Base-by-base conservation (phyloP, 2,888 invertebrate genomes). In the Dorcus parallelipipedus region DNA sequence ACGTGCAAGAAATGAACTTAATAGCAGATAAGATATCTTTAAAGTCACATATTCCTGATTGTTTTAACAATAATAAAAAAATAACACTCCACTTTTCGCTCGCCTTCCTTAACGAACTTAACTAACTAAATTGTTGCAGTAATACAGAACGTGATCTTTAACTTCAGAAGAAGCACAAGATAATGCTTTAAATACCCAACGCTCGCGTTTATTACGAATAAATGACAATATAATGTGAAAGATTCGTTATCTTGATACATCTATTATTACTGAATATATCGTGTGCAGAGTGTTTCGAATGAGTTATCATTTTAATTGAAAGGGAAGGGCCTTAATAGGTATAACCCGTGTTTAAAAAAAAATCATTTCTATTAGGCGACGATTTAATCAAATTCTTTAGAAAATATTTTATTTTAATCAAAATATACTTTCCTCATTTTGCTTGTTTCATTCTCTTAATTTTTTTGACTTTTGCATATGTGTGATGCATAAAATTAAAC, bases 271-370 rank as follows among this genome's bases (percentile, higher is more conserved):
- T 9, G 49, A 45, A 51, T 56, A 47, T 20, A 42, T 51, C 43
- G 39, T 49, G 42, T 49, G 49, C 49, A 43, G 47, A 53, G 51
- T 52, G 56, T 56, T 56, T 56, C 56, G 39, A 56, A 42, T 39
- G 56, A 56, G 56, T 56, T 51, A 56, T 40, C 43, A 56, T 56
- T 56, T 56, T 56, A 56, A 56, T 56, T 56, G 51, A 51, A 42
- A 47, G 56, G 56, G 56, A 51, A 56, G 56, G 56, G 56, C 45
- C 43, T 8, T 42, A 56, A 33, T 33, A 43, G 49, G 49, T 56
- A 20, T 23, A 45, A 20, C 45, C 45, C 45, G 23, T 45, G 17
- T 45, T 45, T 20, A 45, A 45, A 45, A n/a, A 45, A 33, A 33
- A 33, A 33, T 33, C 26, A 4, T 6, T 33, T 4, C 26, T 33